phyloP scores from a whole-genome alignment of 2,113 vertebrate genomes.

The Cyphomyrus discorhynchus region DNA sequence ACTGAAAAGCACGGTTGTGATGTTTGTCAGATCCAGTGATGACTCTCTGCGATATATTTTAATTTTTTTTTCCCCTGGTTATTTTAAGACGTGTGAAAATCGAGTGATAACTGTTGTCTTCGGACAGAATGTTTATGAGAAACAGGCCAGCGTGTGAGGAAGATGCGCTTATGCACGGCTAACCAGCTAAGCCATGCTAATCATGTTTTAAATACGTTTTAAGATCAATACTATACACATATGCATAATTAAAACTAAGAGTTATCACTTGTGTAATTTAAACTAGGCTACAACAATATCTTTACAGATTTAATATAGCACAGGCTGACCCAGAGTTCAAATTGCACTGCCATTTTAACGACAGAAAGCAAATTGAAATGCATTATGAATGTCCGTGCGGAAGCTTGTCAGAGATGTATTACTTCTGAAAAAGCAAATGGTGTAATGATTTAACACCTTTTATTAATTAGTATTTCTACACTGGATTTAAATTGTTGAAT shows the following conservation, averaged over 20 bases:
- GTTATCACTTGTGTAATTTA: not conserved
- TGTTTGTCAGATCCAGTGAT: constrained; percentile 5
- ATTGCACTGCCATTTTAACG: not conserved
- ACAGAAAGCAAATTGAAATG: not conserved
- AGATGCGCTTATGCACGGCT: not conserved
- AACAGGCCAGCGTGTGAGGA: not conserved
- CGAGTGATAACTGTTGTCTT: not conserved
- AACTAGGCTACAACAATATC: not conserved
- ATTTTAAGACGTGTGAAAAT: constrained; percentile 7
- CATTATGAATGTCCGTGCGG: not conserved
- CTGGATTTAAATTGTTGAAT: not conserved
- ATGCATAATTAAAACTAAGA: not conserved
- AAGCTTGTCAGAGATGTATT: not conserved
- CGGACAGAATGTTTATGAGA: not conserved
- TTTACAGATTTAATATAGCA: not conserved
- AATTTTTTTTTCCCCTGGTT: not conserved
- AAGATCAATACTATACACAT: not conserved
- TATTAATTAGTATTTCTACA: not conserved
- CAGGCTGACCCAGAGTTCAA: not conserved
- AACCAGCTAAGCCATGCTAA: not conserved
- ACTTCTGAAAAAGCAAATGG: not conserved
- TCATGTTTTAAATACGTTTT: not conserved
- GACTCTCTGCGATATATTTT: not conserved
- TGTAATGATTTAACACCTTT: not conserved
- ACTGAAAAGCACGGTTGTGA: not conserved